phyloP scores from a whole-genome alignment of 2,797 vertebrate species.

The Sebastes diaconus region DNA sequence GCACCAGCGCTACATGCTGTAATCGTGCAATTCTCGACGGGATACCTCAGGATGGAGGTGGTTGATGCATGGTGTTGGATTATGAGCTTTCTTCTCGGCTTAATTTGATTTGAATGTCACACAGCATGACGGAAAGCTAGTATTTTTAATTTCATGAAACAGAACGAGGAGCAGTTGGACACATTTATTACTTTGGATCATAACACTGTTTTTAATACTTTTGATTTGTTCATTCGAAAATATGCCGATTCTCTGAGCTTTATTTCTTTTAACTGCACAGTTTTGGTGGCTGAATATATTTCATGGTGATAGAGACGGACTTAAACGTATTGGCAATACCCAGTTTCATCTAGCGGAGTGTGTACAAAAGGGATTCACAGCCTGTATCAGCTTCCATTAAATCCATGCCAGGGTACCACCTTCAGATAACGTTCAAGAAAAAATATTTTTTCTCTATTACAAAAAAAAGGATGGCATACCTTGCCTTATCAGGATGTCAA shows the following conservation, averaged over 20 bases:
- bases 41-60: neutral
- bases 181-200: constrained; percentile 18
- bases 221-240: constrained; percentile 13
- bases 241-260: neutral
- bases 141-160: constrained; percentile 26
- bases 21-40: neutral
- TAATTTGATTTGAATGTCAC: constrained; percentile 44
- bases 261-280: neutral
- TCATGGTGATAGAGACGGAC: constrained; percentile 5
- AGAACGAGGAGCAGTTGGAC: neutral
- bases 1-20: constrained; percentile 10
- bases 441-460: constrained; percentile 4
- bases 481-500: constrained; percentile 26
- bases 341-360: constrained; percentile 13
- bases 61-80: neutral
- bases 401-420: constrained; percentile 23
- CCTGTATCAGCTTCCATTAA: constrained; percentile 30
- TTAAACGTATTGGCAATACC: constrained; percentile 23
- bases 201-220: neutral
- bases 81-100: constrained; percentile 13
- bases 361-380: constrained; percentile 30
- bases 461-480: constrained; percentile 18
- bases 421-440: constrained; percentile 16
- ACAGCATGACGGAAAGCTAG: constrained; percentile 10
- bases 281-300: constrained; percentile 36